Evolutionary conservation across 1,140 invertebrate species (phyloP), one percentile per base, ranked within the genome.

Genomic region (Eumeta japonica): DNA sequence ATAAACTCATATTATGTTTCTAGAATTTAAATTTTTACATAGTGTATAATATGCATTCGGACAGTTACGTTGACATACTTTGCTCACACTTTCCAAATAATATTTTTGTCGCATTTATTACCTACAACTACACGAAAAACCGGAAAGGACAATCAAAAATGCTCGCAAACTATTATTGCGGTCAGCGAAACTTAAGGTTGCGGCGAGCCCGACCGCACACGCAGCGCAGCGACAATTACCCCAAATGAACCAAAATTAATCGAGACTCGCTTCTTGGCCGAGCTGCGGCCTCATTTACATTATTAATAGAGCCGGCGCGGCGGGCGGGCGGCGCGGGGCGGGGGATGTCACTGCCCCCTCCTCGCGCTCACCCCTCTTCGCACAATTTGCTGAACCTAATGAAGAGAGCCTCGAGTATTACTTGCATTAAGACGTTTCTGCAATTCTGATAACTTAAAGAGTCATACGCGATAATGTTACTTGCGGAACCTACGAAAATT

Each of bases 171-270:
- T n/a, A n/a, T n/a, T n/a, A n/a, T n/a, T n/a, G n/a, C n/a, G n/a
- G n/a, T n/a, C n/a, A n/a, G n/a, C n/a, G n/a, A n/a, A n/a, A n/a
- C n/a, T n/a, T n/a, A n/a, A n/a, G n/a, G n/a, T n/a, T n/a, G n/a
- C n/a, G n/a, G n/a, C n/a, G n/a, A n/a, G n/a, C n/a, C 60, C 63
- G 52, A 64, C 63, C 66, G 58, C n/a, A n/a, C 59, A 59, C 52
- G 48, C 52, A n/a, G 3, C 38, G 53, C 63, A 58, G 50, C 61
- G 64, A 73, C 65, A 73, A 73, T 73, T 73, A 71, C 64, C 66
- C 65, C 68, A 73, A 73, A 73, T 73, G 66, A 73, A 73, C 64
- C 68, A 59, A 65, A 71, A 73, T 73, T 73, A 73, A 73, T 70
- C 68, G 68, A 55, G 64, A 62, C 60, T 61, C 63, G 63, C 62